Conservation (phyloP, 2,888 invertebrate genomes). For the Scaeva pyrastri region DNA sequence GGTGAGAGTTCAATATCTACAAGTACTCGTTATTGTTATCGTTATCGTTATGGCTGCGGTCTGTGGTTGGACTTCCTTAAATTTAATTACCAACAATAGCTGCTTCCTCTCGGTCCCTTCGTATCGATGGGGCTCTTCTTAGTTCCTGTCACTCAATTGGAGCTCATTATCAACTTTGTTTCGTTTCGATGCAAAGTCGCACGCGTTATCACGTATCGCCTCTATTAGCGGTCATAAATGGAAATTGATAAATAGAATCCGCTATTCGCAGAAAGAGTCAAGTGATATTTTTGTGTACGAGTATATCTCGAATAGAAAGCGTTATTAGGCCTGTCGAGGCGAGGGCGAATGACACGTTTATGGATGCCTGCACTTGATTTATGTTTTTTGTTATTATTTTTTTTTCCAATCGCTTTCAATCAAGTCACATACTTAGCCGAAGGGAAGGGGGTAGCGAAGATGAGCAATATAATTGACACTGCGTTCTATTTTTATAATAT, state of each 20-base stretch:
- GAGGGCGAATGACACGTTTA: slow-evolving; percentile 58
- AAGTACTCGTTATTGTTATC: background rate
- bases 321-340: slow-evolving; percentile 44
- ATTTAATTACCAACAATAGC: slow-evolving; percentile 18
- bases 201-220: slow-evolving; percentile 66
- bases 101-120: background rate
- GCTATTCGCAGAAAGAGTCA: slow-evolving; percentile 22
- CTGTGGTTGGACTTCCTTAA: background rate
- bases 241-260: slow-evolving; percentile 50
- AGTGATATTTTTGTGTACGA: slow-evolving; percentile 18
- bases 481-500: slow-evolving; percentile 18
- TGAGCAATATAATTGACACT: slow-evolving; percentile 22
- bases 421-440: slow-evolving; percentile 13
- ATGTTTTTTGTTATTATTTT: slow-evolving; percentile 18
- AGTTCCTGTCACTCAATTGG: slow-evolving; percentile 26
- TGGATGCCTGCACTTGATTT: slow-evolving; percentile 31
- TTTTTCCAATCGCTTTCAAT: slow-evolving; percentile 47
- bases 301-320: slow-evolving; percentile 46
- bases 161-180: slow-evolving; percentile 63
- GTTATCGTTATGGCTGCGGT: too few species aligned
- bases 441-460: background rate
- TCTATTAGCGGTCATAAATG: slow-evolving; percentile 65
- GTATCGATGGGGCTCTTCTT: background rate
- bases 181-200: slow-evolving; percentile 42
- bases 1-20: slow-evolving; percentile 84